These are phyloP conservation scores for Deilephila elpenor DNA, from an alignment of 2,888 invertebrate species.

Conservation along the genomic window DNA sequence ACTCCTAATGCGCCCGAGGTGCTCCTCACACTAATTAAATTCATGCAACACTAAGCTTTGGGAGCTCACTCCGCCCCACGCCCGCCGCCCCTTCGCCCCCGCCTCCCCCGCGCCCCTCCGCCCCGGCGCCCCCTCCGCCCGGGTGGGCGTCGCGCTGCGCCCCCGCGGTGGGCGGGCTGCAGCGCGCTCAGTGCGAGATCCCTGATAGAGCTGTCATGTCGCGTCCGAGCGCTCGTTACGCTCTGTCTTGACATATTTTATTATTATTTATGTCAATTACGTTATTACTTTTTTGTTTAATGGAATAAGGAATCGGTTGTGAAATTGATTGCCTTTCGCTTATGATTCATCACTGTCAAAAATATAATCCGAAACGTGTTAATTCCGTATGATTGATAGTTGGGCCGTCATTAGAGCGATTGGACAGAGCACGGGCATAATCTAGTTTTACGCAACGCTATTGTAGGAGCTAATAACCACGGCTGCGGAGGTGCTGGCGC, in stretches of 20 bases:
- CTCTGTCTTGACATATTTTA: constrained; percentile 82
- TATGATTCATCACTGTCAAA: constrained; percentile 84
- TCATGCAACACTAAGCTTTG: constrained; percentile 83
- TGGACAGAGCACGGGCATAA: constrained; percentile 57
- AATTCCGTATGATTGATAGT: constrained; percentile 83
- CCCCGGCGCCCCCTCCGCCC: constrained; percentile 39
- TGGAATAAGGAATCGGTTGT: constrained; percentile 83
- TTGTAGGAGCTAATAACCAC: constrained; percentile 59
- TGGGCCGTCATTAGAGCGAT: constrained; percentile 71
- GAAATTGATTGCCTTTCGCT: constrained; percentile 84
- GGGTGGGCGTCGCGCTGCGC: constrained; percentile 31
- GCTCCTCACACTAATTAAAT: constrained; percentile 84
- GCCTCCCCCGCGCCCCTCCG: constrained; percentile 44
- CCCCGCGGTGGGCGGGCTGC: constrained; percentile 48
- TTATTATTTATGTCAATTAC: constrained; percentile 85
- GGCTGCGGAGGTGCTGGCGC: constrained; percentile 43
- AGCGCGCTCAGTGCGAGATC: constrained; percentile 73
- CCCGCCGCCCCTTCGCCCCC: constrained; percentile 38
- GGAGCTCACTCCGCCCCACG: constrained; percentile 56
- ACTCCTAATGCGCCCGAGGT: constrained; percentile 84
- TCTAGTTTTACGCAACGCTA: constrained; percentile 80
- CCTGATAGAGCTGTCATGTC: constrained; percentile 83
- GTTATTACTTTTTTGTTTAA: constrained; percentile 84
- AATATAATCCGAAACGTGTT: constrained; percentile 81
- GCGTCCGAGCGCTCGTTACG: constrained; percentile 81